Conservation (phyloP, 2,797 vertebrate species). For the Crenuchus spilurus region DNA sequence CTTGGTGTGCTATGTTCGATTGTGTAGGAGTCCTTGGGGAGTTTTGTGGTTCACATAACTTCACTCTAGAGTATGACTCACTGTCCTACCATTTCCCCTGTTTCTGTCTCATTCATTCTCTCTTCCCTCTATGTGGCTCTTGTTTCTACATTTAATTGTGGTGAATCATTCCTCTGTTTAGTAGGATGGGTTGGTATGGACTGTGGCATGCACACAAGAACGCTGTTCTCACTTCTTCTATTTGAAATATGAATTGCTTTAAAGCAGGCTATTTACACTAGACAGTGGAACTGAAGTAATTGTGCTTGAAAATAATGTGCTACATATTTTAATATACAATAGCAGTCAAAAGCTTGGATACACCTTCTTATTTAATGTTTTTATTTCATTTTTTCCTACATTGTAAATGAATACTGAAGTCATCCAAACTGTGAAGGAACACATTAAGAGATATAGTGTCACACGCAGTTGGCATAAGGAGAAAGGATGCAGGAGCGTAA, state of each 20-base stretch:
- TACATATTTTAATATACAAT: conserved; percentile 38
- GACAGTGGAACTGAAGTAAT: not conserved
- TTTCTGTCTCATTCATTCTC: conserved; percentile 12
- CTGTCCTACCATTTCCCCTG: conserved; percentile 20
- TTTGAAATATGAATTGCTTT: conserved; percentile 20
- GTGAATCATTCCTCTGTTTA: conserved; percentile 20
- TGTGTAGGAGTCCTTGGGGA: not conserved
- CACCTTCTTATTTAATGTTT: too few relatives aligned
- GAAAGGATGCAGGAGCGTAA: too few relatives aligned
- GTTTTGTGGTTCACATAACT: conserved; percentile 29
- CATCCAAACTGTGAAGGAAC: too few relatives aligned
- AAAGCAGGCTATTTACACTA: not conserved
- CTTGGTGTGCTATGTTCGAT: not conserved
- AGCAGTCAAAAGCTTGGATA: too few relatives aligned
- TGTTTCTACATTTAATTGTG: conserved; percentile 10
- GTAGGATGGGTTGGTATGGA: conserved; percentile 23
- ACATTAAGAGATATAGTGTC: too few relatives aligned
- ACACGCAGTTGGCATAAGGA: too few relatives aligned
- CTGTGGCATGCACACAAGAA: conserved; percentile 10
- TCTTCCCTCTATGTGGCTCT: conserved; percentile 1
- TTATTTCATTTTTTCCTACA: too few relatives aligned
- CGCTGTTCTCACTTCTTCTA: not conserved
- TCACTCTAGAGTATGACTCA: conserved; percentile 42
- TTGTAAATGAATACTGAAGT: too few relatives aligned
- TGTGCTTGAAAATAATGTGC: not conserved